A percentile compares a stretch with the other conserved stretches of the same genome.
Conservation (phyloP, 2,888 invertebrate genomes). For the Thymelicus acteon region DNA sequence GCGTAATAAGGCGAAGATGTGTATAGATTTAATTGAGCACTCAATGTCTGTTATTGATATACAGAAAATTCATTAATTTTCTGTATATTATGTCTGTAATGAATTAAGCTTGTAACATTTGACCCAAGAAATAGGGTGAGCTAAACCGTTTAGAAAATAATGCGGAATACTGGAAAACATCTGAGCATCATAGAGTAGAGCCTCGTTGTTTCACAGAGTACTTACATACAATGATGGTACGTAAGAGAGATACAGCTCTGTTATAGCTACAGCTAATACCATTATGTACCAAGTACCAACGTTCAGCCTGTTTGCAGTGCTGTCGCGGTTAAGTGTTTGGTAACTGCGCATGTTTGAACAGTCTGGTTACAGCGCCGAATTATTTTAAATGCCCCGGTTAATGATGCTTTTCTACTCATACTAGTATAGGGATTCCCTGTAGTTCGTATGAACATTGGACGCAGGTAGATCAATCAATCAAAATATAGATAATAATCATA, state of each 20-base stretch:
- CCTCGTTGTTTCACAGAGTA: conserved; percentile 15
- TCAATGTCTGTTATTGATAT: too few species aligned
- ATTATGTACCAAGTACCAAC: conserved; percentile 22
- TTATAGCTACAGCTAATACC: conserved; percentile 1
- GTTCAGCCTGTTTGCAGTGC: conserved; percentile 22
- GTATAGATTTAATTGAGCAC: too few species aligned
- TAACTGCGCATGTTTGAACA: conserved; percentile 16
- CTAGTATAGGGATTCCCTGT: too few species aligned
- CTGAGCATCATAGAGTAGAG: conserved; percentile 12
- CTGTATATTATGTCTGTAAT: too few species aligned
- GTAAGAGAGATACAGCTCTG: neutral
- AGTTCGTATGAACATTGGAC: too few species aligned
- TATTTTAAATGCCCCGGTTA: neutral
- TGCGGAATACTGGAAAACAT: neutral
- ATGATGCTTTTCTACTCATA: neutral
- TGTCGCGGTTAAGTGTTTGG: conserved; percentile 27
- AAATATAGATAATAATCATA: too few species aligned
- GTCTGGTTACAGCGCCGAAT: conserved; percentile 6
- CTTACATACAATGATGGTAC: neutral
- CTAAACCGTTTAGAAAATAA: neutral
- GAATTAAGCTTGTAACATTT: too few species aligned
- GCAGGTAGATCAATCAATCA: too few species aligned
- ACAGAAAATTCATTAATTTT: too few species aligned
- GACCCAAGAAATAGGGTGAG: neutral
- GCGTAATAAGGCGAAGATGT: too few species aligned